Evolutionary conservation across 2,113 vertebrate genomes (phyloP).

Genomic region (Psittacula cyanocephala): DNA sequence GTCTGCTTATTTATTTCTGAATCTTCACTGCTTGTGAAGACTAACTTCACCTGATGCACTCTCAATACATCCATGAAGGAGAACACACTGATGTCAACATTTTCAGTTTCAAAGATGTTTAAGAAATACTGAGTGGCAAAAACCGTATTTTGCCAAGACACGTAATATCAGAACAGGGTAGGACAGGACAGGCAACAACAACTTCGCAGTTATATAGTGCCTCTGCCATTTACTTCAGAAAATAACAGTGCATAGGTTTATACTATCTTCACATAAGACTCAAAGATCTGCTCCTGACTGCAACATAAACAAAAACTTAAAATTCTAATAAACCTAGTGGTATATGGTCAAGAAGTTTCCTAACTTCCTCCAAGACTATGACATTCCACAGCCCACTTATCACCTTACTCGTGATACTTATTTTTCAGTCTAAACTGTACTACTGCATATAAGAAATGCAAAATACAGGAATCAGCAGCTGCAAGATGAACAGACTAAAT

Average conservation of each 20-base stretch:
- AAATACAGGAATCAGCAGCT: not conserved
- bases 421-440: not conserved
- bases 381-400: not conserved
- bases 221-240: not conserved
- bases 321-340: not conserved
- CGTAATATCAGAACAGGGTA: not conserved
- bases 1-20: not conserved
- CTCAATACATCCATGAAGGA: not conserved
- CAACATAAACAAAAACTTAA: not conserved
- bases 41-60: not conserved
- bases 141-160: not conserved
- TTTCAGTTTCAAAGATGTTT: not conserved
- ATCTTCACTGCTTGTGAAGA: not conserved
- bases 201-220: not conserved
- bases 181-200: rapidly evolving
- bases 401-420: not conserved
- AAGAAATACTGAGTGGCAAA: not conserved
- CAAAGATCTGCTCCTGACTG: not conserved
- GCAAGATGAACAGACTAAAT: not conserved
- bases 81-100: not conserved
- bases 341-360: not conserved
- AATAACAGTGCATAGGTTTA: not conserved
- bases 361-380: not conserved
- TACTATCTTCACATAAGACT: not conserved
- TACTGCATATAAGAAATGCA: not conserved